Conservation (phyloP, 2,113 vertebrate genomes). For the Cyanoramphus novaezelandiae region DNA sequence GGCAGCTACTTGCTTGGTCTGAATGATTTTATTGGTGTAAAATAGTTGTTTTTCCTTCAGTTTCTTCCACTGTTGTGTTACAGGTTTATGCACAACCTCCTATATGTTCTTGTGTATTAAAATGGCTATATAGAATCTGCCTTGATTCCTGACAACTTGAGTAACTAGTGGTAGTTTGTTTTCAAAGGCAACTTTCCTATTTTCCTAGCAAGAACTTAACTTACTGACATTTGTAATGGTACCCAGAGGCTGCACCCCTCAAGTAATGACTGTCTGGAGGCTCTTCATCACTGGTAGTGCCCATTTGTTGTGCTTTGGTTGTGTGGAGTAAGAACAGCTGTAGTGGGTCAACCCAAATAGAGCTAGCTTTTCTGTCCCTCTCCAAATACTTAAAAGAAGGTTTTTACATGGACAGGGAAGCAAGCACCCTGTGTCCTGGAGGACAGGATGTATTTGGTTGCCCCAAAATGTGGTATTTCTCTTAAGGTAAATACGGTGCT, state of each 20-base stretch:
- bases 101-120: not conserved
- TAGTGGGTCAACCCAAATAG: not conserved
- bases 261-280: not conserved
- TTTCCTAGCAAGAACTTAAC: not conserved
- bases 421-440: not conserved
- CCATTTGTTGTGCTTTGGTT: not conserved
- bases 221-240: too few species aligned
- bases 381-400: not conserved
- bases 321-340: not conserved
- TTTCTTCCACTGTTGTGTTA: not conserved
- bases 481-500: not conserved
- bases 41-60: conserved; percentile 13
- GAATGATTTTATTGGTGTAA: conserved; percentile 54
- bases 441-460: not conserved
- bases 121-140: not conserved
- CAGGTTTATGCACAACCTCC: not conserved
- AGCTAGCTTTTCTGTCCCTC: not conserved
- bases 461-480: not conserved
- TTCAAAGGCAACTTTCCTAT: not conserved
- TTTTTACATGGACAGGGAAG: not conserved
- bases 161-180: not conserved
- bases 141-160: not conserved
- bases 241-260: not conserved
- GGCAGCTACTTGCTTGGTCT: conserved; percentile 25
- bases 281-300: not conserved